These are phyloP conservation scores for Scartelaos histophorus DNA, from an alignment of 2,113 vertebrate genomes.

Conservation along the genomic window DNA sequence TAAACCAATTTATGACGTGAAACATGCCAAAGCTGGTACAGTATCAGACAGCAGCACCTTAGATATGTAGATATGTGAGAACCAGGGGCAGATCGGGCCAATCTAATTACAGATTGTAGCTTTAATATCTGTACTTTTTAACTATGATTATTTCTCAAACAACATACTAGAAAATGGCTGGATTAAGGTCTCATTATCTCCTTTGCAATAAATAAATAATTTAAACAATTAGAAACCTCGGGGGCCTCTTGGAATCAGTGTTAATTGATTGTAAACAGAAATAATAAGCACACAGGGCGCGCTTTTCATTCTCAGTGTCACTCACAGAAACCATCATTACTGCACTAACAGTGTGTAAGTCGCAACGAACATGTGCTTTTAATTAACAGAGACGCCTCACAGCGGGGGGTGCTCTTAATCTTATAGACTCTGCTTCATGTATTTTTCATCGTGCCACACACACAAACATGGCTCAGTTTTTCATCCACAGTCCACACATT, in stretches of 20 bases:
- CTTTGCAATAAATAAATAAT: not conserved
- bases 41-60: no score
- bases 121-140: no score
- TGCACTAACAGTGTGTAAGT: not conserved
- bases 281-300: not conserved
- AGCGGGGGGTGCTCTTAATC: not conserved
- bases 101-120: no score
- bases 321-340: not conserved
- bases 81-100: no score
- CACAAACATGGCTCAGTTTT: not conserved
- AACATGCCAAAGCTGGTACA: no score
- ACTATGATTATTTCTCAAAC: no score
- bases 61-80: no score
- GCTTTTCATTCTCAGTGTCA: not conserved
- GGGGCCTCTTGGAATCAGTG: not conserved
- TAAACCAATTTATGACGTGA: no score
- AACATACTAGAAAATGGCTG: no score
- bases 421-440: not conserved
- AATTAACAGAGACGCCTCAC: not conserved
- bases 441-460: not conserved
- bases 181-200: not conserved
- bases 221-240: not conserved
- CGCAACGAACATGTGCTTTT: not conserved
- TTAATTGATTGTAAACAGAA: constrained; percentile 3
- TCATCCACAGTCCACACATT: not conserved